Conservation (phyloP, 2,797 vertebrate species). For the Phyllotis vaccarum region DNA sequence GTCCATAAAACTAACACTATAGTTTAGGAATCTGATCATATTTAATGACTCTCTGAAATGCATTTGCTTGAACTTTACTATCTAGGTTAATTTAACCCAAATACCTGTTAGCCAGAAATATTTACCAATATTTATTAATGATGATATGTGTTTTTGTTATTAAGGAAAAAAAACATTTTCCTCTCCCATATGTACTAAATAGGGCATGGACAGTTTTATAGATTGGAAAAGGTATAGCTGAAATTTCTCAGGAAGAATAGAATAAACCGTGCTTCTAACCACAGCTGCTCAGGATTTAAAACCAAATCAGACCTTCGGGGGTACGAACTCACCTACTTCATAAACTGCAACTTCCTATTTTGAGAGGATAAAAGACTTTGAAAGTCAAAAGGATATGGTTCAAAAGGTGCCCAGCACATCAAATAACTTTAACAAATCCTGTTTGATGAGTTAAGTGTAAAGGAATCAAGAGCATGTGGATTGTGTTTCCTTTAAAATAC, state of each 20-base stretch:
- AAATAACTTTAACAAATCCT: constrained; percentile 75
- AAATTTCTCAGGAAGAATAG: neutral
- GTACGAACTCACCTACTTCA: constrained; percentile 71
- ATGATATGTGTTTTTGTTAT: neutral
- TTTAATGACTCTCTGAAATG: neutral
- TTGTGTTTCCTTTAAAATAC: constrained; percentile 75
- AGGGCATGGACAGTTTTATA: constrained; percentile 35
- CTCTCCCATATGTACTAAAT: constrained; percentile 5
- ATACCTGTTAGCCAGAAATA: constrained; percentile 38
- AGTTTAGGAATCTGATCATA: constrained; percentile 18
- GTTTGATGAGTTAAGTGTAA: constrained; percentile 76
- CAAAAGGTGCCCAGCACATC: constrained; percentile 71
- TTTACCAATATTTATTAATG: constrained; percentile 23
- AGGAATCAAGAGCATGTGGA: constrained; percentile 76
- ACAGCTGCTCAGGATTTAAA: constrained; percentile 63
- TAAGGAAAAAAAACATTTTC: neutral
- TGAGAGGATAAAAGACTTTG: constrained; percentile 71
- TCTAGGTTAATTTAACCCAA: constrained; percentile 56
- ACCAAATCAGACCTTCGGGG: constrained; percentile 63
- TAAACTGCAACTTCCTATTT: constrained; percentile 78
- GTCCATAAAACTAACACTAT: constrained; percentile 43
- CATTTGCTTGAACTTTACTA: neutral
- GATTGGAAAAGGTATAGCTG: constrained; percentile 33
- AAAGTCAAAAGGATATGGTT: constrained; percentile 65
- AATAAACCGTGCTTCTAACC: constrained; percentile 35